Percentiles rank a stretch among this genome's conserved stretches.
phyloP scores from a whole-genome alignment of 2,888 invertebrate genomes.

The Ethmia dodecea region DNA sequence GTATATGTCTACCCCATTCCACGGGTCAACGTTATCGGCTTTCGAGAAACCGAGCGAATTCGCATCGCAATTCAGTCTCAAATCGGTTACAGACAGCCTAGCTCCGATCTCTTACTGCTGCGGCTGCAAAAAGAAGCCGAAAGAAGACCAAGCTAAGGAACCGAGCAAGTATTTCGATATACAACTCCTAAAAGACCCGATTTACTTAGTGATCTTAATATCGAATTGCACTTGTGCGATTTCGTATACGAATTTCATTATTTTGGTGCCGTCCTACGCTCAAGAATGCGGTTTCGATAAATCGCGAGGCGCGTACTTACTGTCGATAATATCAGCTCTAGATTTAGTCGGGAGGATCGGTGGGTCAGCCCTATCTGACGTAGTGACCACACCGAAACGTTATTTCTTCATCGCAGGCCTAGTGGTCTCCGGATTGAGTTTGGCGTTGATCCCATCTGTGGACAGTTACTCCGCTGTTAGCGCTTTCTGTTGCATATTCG shows the following conservation, averaged over 20 bases:
- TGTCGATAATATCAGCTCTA: slow-evolving; percentile 88
- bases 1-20: slow-evolving; percentile 90
- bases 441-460: slow-evolving; percentile 84
- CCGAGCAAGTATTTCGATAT: slow-evolving; percentile 85
- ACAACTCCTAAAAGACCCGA: slow-evolving; percentile 84
- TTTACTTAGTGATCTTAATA: slow-evolving; percentile 88
- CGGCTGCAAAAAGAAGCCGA: slow-evolving; percentile 47
- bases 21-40: slow-evolving; percentile 88
- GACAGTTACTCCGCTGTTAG: slow-evolving; percentile 80
- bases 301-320: slow-evolving; percentile 81
- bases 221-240: slow-evolving; percentile 92
- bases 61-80: slow-evolving; percentile 86
- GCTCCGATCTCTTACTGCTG: slow-evolving; percentile 63
- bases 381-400: slow-evolving; percentile 85
- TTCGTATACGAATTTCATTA: slow-evolving; percentile 91
- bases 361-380: slow-evolving; percentile 89
- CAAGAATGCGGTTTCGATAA: slow-evolving; percentile 83
- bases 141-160: slow-evolving; percentile 50
- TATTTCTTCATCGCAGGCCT: slow-evolving; percentile 90
- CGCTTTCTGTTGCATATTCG: slow-evolving; percentile 85
- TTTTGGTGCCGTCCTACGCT: slow-evolving; percentile 88
- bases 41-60: slow-evolving; percentile 87
- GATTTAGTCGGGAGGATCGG: slow-evolving; percentile 91
- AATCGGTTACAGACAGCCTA: slow-evolving; percentile 79
- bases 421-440: slow-evolving; percentile 85